phyloP scores from a whole-genome alignment of 2,888 invertebrate genomes.

The Yponomeuta evonymella region DNA sequence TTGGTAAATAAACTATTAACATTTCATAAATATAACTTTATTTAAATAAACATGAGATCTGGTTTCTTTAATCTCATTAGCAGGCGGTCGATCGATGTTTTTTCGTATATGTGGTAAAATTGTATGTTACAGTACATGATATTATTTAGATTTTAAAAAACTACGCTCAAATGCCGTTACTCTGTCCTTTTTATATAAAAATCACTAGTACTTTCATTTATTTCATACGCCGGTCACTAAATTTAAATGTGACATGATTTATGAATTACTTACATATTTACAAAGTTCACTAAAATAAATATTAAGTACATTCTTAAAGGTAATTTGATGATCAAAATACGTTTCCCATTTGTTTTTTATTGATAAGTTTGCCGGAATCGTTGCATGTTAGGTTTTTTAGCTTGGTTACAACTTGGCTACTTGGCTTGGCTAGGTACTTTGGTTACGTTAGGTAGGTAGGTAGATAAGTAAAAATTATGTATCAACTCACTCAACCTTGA shows the following conservation, averaged over 20 bases:
- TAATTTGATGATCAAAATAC: constrained; percentile 15
- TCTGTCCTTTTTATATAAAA: background rate
- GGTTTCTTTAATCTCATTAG: constrained; percentile 67
- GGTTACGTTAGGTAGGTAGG: background rate
- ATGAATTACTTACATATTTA: constrained; percentile 6
- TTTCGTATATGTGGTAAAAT: background rate
- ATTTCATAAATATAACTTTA: constrained; percentile 41
- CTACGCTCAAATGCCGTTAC: background rate
- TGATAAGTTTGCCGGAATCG: background rate
- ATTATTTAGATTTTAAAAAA: constrained; percentile 2
- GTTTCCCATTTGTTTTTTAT: background rate
- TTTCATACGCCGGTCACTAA: background rate
- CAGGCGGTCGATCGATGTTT: constrained; percentile 17
- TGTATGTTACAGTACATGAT: background rate
- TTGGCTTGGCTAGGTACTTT: background rate
- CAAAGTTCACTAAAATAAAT: constrained; percentile 5
- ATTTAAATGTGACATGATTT: background rate
- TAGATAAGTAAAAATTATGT: background rate
- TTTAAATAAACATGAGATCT: constrained; percentile 67
- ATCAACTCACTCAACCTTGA: constrained; percentile 17
- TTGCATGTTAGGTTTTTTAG: background rate
- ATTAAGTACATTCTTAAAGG: background rate
- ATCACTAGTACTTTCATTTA: background rate
- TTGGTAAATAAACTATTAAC: constrained; percentile 29
- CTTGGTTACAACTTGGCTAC: background rate